phyloP scores from a whole-genome alignment of 2,888 invertebrate species.

The Embidobia sp. region DNA sequence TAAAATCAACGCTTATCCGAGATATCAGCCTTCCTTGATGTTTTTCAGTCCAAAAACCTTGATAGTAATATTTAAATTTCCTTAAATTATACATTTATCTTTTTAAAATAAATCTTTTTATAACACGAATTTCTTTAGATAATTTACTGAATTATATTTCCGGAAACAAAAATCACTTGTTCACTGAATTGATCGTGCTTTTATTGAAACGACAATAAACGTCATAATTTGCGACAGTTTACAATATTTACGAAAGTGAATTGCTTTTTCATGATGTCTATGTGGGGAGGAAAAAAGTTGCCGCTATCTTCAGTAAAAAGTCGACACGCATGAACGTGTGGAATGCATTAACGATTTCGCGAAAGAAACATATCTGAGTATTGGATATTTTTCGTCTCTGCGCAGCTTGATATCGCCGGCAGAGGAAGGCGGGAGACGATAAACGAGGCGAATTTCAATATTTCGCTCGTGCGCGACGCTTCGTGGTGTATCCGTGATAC shows the following conservation, averaged over 20 bases:
- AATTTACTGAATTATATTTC: too few species aligned
- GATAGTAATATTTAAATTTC: too few species aligned
- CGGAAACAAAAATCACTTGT: too few species aligned
- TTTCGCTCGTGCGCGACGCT: conserved; percentile 48
- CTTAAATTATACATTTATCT: too few species aligned
- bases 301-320: conserved; percentile 26
- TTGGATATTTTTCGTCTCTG: conserved; percentile 53
- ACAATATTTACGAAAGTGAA: conserved; percentile 23
- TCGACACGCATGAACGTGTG: conserved; percentile 45
- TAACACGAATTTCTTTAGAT: too few species aligned
- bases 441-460: conserved; percentile 62
- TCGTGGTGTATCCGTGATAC: conserved; percentile 47
- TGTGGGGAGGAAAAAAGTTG: conserved; percentile 12
- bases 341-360: conserved; percentile 57
- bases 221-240: conserved; percentile 29
- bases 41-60: too few species aligned
- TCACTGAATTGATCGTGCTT: background rate
- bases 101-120: too few species aligned
- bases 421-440: conserved; percentile 43
- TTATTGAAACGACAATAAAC: conserved; percentile 9
- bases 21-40: conserved; percentile 11
- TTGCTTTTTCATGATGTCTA: conserved; percentile 35
- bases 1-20: conserved; percentile 16
- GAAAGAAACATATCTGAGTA: conserved; percentile 59
- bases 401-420: conserved; percentile 44